phyloP scores from a whole-genome alignment of 2,888 invertebrate genomes.

The Parochlus steinenii region DNA sequence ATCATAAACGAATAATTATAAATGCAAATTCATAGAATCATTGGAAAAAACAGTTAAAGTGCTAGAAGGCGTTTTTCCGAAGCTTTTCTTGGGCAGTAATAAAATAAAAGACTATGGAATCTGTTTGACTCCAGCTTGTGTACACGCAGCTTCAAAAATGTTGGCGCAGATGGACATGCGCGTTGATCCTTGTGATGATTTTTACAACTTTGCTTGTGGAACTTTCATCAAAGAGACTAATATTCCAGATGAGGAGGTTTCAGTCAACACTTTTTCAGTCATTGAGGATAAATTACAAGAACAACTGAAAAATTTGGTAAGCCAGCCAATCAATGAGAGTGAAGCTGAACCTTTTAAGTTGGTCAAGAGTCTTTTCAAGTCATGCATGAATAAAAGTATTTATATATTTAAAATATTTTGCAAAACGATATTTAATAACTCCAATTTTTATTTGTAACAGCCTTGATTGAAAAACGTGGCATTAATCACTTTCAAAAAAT shows the following conservation, averaged over 20 bases:
- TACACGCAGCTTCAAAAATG: slow-evolving; percentile 52
- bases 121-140: slow-evolving; percentile 61
- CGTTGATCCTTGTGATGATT: slow-evolving; percentile 61
- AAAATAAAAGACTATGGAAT: no score
- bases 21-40: no score
- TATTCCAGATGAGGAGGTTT: slow-evolving; percentile 69
- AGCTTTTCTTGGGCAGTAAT: no score
- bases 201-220: slow-evolving; percentile 68
- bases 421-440: no score
- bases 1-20: no score
- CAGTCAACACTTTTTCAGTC: slow-evolving; percentile 57
- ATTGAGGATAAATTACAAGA: slow-evolving; percentile 61
- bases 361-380: slow-evolving; percentile 65
- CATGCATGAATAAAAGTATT: slow-evolving; percentile 81
- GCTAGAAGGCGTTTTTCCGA: no score
- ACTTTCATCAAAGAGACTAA: slow-evolving; percentile 51
- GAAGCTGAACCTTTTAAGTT: slow-evolving; percentile 57
- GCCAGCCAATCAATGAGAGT: slow-evolving; percentile 38
- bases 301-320: slow-evolving; percentile 51
- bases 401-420: slow-evolving; percentile 17
- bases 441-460: no score
- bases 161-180: slow-evolving; percentile 46
- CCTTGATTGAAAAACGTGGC: neutral
- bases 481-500: neutral
- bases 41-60: no score